Percentiles rank a stretch among this genome's conserved stretches.
Evolutionary conservation across 1,140 invertebrate genomes (phyloP).

Genomic region (Lepidostoma basale): DNA sequence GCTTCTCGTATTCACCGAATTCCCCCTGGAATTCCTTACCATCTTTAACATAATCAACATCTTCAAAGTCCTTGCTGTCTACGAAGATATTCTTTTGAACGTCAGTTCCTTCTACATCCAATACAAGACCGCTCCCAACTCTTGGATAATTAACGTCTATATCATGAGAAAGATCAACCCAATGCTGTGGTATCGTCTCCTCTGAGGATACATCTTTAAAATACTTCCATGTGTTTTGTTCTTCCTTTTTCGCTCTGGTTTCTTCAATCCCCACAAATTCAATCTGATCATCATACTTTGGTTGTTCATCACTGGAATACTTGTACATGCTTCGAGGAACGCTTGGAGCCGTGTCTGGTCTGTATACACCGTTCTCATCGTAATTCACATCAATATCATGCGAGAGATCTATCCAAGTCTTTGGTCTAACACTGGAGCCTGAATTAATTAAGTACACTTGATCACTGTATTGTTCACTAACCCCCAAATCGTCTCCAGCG

Average conservation of each 20-base stretch:
- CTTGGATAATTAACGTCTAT: conserved; percentile 53
- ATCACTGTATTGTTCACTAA: neutral
- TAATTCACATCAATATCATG: conserved; percentile 57
- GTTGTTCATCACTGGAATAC: conserved; percentile 15
- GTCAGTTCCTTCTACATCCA: conserved; percentile 34
- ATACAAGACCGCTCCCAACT: conserved; percentile 28
- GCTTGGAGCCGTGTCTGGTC: neutral
- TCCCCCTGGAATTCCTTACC: neutral
- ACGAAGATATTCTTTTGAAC: conserved; percentile 41
- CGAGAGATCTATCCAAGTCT: conserved; percentile 50
- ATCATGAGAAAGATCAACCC: conserved; percentile 53
- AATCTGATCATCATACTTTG: conserved; percentile 3
- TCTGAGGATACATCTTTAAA: conserved; percentile 10
- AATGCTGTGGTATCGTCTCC: conserved; percentile 33
- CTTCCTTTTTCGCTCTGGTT: conserved; percentile 10
- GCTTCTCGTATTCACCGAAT: conserved; percentile 7
- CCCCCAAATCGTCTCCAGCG: neutral
- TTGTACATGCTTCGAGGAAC: conserved; percentile 10
- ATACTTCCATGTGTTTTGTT: conserved; percentile 34
- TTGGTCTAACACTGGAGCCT: no score
- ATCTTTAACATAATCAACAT: neutral
- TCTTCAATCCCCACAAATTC: conserved; percentile 13
- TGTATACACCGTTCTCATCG: conserved; percentile 16
- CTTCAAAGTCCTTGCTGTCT: conserved; percentile 24
- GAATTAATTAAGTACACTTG: neutral